Evolutionary conservation across 2,113 vertebrate genomes (phyloP), one percentile per base, ranked within the genome.

Genomic region (Rafetus swinhoei): DNA sequence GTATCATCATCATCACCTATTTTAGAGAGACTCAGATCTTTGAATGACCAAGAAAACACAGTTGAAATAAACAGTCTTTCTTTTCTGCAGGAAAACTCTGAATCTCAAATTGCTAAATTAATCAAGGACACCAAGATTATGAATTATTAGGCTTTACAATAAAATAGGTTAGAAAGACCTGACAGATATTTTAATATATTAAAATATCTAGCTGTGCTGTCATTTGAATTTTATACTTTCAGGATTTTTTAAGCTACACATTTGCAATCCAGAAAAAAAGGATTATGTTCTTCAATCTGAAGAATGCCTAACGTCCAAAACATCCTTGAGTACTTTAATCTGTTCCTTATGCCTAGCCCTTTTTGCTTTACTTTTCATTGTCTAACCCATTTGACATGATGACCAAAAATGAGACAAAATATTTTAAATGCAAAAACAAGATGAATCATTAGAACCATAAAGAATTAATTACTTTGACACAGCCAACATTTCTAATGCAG

Each of bases 11-110:
- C 45, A 45, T 45, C 8, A 77, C 1, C 2, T 19, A 35, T 27
- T 60, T 76, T 2, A 45, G 45, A 45, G 5, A 89, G 29, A 25
- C 7, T 79, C 53, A 74, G 88, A 79, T 87, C 81, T 81, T 90
- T 22, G 50, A 56, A 1, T 4, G 69, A 39, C 65, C 79, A 92
- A 82, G 2, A 56, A 7, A 85, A 52, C 5, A n/a, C 55, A 22
- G 2, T 9, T 62, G 1, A 1, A 90, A 79, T 14, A 84, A 86
- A 13, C 6, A n/a, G 1, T 1, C 0, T 45, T 50, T 24, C 24
- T 55, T 90, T 94, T 82, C 65, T 77, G 60, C 62, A 82, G 87
- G 45, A 62, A 89, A 88, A 10, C 9, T 14, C 21, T 81, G 3
- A 0, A 56, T 15, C 2, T 82, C 85, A 22, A 25, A 81, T 10